Evolutionary conservation across 1,140 invertebrate species (phyloP).

Genomic region (Paralvinella palmiformis): DNA sequence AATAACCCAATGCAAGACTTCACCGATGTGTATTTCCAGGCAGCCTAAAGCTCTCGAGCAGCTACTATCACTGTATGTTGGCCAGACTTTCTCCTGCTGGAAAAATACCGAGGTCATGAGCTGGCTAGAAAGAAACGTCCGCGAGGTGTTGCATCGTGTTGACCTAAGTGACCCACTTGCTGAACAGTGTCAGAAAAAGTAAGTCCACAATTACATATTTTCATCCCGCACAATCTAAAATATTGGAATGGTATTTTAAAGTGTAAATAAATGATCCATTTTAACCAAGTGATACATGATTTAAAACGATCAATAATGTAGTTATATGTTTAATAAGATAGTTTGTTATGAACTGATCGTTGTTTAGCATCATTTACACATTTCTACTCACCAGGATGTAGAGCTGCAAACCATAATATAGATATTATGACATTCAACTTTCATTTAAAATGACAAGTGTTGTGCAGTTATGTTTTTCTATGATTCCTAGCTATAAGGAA

Average conservation of each 20-base stretch:
- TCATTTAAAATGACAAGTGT: too few species aligned
- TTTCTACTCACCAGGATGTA: too few species aligned
- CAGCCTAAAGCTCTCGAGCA: conserved; percentile 63
- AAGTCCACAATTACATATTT: too few species aligned
- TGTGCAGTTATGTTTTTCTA: too few species aligned
- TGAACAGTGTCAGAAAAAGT: conserved; percentile 59
- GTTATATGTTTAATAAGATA: too few species aligned
- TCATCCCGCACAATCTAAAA: not conserved
- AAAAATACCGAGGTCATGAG: conserved; percentile 67
- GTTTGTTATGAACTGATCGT: not conserved
- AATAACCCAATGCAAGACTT: not conserved
- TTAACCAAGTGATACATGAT: too few species aligned
- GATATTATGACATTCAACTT: too few species aligned
- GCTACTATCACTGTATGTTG: conserved; percentile 67
- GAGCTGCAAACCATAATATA: too few species aligned
- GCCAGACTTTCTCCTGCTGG: conserved; percentile 70
- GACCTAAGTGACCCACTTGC: conserved; percentile 58
- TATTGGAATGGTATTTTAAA: too few species aligned
- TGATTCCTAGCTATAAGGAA: too few species aligned
- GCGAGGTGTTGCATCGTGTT: conserved; percentile 60
- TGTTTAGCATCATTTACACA: not conserved
- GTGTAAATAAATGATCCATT: too few species aligned
- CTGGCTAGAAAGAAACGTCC: conserved; percentile 71
- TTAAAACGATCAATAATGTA: too few species aligned
- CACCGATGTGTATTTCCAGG: conserved; percentile 44